Percentiles rank a stretch among this genome's conserved stretches.
These are phyloP conservation scores for Hystrix brachyura DNA, from an alignment of 2,113 vertebrate species.

Conservation along the genomic window DNA sequence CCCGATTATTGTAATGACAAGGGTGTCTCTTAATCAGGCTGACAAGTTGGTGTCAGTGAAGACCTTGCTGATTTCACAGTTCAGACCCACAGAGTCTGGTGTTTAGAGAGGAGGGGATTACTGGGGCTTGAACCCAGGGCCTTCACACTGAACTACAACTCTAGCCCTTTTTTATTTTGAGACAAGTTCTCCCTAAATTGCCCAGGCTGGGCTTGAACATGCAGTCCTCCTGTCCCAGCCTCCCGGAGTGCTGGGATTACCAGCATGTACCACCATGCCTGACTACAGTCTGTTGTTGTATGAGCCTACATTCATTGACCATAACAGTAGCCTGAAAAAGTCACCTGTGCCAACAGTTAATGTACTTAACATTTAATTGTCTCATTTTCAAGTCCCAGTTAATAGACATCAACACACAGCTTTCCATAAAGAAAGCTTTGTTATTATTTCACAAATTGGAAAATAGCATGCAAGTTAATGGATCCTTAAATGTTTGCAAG, in stretches of 20 bases:
- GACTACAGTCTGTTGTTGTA: not conserved
- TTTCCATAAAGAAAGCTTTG: slow-evolving; percentile 24
- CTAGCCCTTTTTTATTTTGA: not conserved
- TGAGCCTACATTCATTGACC: not conserved
- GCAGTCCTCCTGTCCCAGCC: not conserved
- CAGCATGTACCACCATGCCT: not conserved
- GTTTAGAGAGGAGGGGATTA: not conserved
- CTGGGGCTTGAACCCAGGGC: not conserved
- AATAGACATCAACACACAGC: not conserved
- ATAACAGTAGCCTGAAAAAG: not conserved
- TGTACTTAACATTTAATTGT: slow-evolving; percentile 2
- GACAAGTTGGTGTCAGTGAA: not conserved
- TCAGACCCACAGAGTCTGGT: not conserved
- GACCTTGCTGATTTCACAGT: not conserved
- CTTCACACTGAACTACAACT: not conserved
- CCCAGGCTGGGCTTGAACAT: not conserved
- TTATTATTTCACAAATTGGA: slow-evolving; percentile 23
- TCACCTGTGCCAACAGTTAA: not conserved
- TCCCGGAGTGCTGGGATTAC: not conserved
- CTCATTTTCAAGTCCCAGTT: slow-evolving; percentile 40
- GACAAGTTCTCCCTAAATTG: not conserved
- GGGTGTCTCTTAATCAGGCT: not conserved
- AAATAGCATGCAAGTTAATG: not conserved
- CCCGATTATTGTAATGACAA: not conserved
- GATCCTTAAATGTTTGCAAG: slow-evolving; percentile 14